These are phyloP conservation scores for Sitta europaea DNA, from an alignment of 2,113 vertebrate species.

Conservation along the genomic window DNA sequence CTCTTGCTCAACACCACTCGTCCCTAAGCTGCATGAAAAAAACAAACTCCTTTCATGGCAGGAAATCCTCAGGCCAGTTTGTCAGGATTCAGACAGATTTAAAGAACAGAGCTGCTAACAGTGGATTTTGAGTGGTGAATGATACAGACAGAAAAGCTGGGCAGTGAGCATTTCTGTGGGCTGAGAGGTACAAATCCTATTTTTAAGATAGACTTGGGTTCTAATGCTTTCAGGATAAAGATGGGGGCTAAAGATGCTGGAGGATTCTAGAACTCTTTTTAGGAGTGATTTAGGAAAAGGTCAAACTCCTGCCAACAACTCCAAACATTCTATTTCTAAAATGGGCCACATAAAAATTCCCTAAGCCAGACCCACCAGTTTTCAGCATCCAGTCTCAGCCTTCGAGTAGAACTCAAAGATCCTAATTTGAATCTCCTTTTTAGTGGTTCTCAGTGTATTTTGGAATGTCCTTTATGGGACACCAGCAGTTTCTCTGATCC, in stretches of 20 bases:
- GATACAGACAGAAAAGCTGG: background rate
- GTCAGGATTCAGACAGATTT: slow-evolving; percentile 13
- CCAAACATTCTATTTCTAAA: slow-evolving; percentile 1
- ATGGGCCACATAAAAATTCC: background rate
- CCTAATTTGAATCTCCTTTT: background rate
- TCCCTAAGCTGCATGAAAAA: slow-evolving; percentile 1
- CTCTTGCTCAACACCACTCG: slow-evolving; percentile 27
- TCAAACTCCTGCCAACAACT: background rate
- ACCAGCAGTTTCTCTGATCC: background rate
- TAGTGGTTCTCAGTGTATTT: background rate
- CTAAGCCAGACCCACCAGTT: background rate
- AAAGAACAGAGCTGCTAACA: background rate
- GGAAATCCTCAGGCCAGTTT: slow-evolving; percentile 49
- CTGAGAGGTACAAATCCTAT: background rate
- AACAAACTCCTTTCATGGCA: slow-evolving; percentile 42
- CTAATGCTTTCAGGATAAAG: background rate
- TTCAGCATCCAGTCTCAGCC: background rate
- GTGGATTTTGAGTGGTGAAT: background rate
- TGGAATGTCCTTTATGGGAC: background rate
- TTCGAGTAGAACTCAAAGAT: background rate
- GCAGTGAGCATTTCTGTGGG: background rate
- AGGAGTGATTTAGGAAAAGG: background rate
- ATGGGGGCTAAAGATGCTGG: background rate
- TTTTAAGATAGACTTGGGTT: rapidly evolving
- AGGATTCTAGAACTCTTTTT: background rate